These are phyloP conservation scores for Drosophila kepulauana DNA, from an alignment of 1,140 invertebrate species.

Conservation along the genomic window DNA sequence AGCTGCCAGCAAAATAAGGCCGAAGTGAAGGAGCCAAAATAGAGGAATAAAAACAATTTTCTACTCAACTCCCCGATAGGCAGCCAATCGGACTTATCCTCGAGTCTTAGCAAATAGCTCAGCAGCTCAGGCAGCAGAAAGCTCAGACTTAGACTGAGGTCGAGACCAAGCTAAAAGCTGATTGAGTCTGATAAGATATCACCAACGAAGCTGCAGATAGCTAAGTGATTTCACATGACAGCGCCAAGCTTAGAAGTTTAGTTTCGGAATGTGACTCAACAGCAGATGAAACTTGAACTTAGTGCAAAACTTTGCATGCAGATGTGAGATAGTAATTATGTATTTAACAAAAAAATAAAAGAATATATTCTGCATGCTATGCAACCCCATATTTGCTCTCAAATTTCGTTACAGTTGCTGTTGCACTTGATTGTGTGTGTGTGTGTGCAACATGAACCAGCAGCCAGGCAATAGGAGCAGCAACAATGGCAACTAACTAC, in stretches of 20 bases:
- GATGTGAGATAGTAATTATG: not conserved
- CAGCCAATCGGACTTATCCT: slow-evolving; percentile 34
- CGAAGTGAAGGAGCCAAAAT: slow-evolving; percentile 3
- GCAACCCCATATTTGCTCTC: not conserved
- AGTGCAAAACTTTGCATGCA: not conserved
- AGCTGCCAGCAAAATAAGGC: slow-evolving; percentile 15
- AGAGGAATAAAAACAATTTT: slow-evolving; percentile 38
- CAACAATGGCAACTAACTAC: slow-evolving; percentile 43
- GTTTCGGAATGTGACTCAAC: slow-evolving; percentile 7
- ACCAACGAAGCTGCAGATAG: slow-evolving; percentile 15
- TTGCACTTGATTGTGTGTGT: slow-evolving; percentile 7
- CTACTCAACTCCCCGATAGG: slow-evolving; percentile 23
- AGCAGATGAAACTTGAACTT: slow-evolving; percentile 3
- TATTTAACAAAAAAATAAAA: not conserved
- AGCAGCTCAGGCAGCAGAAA: slow-evolving; percentile 19
- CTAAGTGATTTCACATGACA: slow-evolving; percentile 34
- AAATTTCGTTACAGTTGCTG: slow-evolving; percentile 15
- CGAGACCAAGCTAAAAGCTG: slow-evolving; percentile 6
- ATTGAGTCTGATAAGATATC: slow-evolving; percentile 47
- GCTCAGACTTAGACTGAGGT: not conserved
- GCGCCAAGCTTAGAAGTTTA: slow-evolving; percentile 33
- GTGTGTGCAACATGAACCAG: slow-evolving; percentile 35
- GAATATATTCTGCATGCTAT: not conserved
- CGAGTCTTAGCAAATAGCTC: slow-evolving; percentile 33
- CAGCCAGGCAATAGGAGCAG: slow-evolving; percentile 2